Conservation (phyloP, 2,797 vertebrate genomes). For the Tragopan temminckii region DNA sequence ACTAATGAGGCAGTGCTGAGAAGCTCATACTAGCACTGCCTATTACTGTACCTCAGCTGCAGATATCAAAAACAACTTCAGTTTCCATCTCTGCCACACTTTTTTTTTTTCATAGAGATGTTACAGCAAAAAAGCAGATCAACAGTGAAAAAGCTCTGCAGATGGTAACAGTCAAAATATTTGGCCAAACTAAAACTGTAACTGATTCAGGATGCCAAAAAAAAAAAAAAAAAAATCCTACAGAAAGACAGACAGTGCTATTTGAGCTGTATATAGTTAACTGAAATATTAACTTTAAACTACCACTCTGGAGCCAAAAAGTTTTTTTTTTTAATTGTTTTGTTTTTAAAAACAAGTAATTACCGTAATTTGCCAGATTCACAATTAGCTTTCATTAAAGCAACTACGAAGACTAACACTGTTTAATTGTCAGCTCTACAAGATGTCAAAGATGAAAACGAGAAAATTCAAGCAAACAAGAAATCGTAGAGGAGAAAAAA, state of each 20-base stretch:
- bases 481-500: not conserved
- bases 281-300: not conserved
- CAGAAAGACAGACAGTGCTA: not conserved
- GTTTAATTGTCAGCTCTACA: not conserved
- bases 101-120: not conserved
- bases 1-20: conserved; percentile 12
- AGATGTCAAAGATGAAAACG: not conserved
- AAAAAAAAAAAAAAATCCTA: not conserved
- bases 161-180: not conserved
- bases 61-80: conserved; percentile 36
- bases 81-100: conserved; percentile 16
- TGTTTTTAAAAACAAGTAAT: not conserved
- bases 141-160: not conserved
- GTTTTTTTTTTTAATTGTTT: not conserved
- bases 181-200: not conserved
- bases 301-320: not conserved
- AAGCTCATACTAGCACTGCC: not conserved
- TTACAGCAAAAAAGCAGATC: not conserved
- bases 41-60: conserved; percentile 5
- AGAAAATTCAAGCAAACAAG: not conserved
- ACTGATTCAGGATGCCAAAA: not conserved
- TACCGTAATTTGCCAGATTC: not conserved
- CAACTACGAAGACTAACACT: not conserved
- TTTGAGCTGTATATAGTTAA: not conserved
- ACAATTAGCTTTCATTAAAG: not conserved